Evolutionary conservation across 2,888 invertebrate species (phyloP).

Genomic region (Galeopsomyia nigrocyanea): DNA sequence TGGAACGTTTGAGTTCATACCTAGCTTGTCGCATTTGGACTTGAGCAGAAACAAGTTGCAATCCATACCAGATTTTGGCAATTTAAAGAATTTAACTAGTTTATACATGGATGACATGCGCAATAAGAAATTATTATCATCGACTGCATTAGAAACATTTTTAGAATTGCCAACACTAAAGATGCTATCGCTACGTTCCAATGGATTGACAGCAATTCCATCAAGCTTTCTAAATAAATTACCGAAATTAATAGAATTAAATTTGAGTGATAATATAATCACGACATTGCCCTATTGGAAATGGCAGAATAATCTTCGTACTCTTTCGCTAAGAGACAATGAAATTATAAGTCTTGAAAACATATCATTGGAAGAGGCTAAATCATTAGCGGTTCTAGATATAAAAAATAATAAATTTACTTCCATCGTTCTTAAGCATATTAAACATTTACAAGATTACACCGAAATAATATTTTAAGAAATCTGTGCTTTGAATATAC

Average conservation of each 20-base stretch:
- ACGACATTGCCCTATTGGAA: not conserved
- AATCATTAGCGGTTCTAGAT: conserved; percentile 27
- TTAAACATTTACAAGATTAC: conserved; percentile 8
- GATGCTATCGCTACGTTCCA: not conserved
- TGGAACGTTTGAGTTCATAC: conserved; percentile 27
- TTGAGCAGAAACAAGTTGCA: conserved; percentile 32
- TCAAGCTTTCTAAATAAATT: conserved; percentile 22
- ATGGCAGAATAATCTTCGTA: not conserved
- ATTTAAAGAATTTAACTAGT: conserved; percentile 20
- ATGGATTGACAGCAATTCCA: conserved; percentile 4
- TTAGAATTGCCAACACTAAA: not conserved
- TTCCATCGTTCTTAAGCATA: not conserved
- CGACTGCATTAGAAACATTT: not conserved
- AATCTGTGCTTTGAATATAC: too few relatives aligned
- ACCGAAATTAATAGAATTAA: conserved; percentile 22
- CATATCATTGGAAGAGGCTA: not conserved
- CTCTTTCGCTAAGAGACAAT: not conserved
- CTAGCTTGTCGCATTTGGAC: conserved; percentile 12
- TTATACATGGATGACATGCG: conserved; percentile 29
- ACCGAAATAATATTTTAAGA: too few relatives aligned
- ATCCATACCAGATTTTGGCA: conserved; percentile 21
- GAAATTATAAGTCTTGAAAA: not conserved
- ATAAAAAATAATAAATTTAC: conserved; percentile 25
- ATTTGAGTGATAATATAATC: conserved; percentile 30
- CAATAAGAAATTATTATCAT: not conserved